Conservation (phyloP, 1,140 invertebrate species). For the Anadara kagoshimensis region DNA sequence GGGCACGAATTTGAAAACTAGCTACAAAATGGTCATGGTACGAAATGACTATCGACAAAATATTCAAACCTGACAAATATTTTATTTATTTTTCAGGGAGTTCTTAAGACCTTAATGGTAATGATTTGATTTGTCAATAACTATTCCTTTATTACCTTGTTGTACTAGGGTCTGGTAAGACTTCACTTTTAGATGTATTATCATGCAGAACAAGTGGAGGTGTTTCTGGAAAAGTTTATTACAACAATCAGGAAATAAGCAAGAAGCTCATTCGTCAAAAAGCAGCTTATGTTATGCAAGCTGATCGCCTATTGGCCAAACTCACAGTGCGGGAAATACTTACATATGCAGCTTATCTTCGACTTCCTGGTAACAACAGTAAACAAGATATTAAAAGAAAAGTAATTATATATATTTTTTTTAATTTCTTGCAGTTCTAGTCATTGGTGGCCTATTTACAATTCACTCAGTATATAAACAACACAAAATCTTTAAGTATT, state of each 20-base stretch:
- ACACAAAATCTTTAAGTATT: too few species aligned
- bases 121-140: too few species aligned
- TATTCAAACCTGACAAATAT: too few species aligned
- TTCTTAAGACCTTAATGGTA: too few species aligned
- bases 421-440: background rate
- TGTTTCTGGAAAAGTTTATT: conserved; percentile 55
- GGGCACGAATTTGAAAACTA: too few species aligned
- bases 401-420: conserved; percentile 16
- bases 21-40: too few species aligned
- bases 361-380: conserved; percentile 44
- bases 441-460: too few species aligned
- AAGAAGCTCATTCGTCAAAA: conserved; percentile 48
- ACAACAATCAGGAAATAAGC: conserved; percentile 49
- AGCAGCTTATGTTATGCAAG: conserved; percentile 59
- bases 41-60: too few species aligned
- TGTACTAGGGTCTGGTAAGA: conserved; percentile 58
- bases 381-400: conserved; percentile 47
- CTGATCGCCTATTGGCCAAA: conserved; percentile 57
- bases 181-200: conserved; percentile 59
- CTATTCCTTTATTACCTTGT: too few species aligned
- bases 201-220: conserved; percentile 45
- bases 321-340: conserved; percentile 62
- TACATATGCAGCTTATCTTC: conserved; percentile 53
- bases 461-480: too few species aligned
- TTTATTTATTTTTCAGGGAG: too few species aligned